phyloP scores from a whole-genome alignment of 2,888 invertebrate species.

The Aplocera efformata region DNA sequence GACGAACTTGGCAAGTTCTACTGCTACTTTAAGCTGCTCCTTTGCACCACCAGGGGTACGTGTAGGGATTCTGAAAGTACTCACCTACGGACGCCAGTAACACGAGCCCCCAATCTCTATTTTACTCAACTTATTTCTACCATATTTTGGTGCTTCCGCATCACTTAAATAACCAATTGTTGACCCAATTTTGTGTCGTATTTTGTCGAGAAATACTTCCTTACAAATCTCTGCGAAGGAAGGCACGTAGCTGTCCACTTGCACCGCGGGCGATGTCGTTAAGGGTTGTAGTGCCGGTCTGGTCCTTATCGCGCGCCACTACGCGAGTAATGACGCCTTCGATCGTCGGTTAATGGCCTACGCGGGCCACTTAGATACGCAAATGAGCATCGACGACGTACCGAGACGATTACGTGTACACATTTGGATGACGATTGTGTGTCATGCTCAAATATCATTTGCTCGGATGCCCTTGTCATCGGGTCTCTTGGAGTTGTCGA shows the following conservation, averaged over 20 bases:
- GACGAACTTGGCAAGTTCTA: too few species aligned
- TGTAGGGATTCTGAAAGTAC: too few species aligned
- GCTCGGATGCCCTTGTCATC: not conserved
- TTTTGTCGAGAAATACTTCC: slow-evolving; percentile 32
- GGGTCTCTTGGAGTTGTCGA: slow-evolving; percentile 1
- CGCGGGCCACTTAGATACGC: slow-evolving; percentile 78
- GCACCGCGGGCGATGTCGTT: slow-evolving; percentile 57
- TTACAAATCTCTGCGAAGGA: slow-evolving; percentile 40
- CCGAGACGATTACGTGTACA: slow-evolving; percentile 43
- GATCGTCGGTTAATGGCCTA: slow-evolving; percentile 77
- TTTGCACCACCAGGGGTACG: not conserved
- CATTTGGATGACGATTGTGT: slow-evolving; percentile 39
- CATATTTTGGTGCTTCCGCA: slow-evolving; percentile 26
- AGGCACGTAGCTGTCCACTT: slow-evolving; percentile 63
- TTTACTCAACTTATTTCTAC: not conserved
- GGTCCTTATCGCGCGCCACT: slow-evolving; percentile 70
- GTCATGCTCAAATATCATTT: slow-evolving; percentile 10
- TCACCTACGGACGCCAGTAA: too few species aligned
- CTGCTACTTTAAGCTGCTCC: slow-evolving; percentile 1
- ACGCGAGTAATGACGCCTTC: slow-evolving; percentile 75
- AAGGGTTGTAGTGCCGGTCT: slow-evolving; percentile 57
- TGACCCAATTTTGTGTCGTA: slow-evolving; percentile 34
- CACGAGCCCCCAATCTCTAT: too few species aligned
- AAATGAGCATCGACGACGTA: slow-evolving; percentile 72
- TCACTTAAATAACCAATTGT: slow-evolving; percentile 25